Conservation (phyloP, 2,113 vertebrate genomes). For the Tragulus kanchil region DNA sequence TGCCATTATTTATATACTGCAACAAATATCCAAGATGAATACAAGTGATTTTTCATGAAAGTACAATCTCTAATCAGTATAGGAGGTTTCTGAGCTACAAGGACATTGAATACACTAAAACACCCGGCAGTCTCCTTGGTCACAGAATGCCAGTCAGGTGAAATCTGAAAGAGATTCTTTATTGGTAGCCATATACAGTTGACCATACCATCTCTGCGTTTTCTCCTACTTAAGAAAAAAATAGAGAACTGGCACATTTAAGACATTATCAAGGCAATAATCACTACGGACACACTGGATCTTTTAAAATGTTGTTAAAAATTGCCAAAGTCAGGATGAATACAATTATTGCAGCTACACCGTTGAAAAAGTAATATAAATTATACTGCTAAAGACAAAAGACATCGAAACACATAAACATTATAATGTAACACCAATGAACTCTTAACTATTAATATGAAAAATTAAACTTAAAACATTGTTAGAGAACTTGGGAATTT, state of each 20-base stretch:
- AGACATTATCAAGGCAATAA: conserved; percentile 71
- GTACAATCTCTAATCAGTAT: conserved; percentile 66
- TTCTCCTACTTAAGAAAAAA: conserved; percentile 70
- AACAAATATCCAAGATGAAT: conserved; percentile 63
- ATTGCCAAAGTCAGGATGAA: conserved; percentile 88
- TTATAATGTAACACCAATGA: conserved; percentile 87
- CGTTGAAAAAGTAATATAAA: conserved; percentile 93
- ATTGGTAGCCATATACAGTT: conserved; percentile 65
- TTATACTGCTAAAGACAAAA: conserved; percentile 89
- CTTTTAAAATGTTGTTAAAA: conserved; percentile 90
- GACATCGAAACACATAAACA: conserved; percentile 88
- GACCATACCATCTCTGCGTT: conserved; percentile 51
- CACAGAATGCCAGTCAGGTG: conserved; percentile 53
- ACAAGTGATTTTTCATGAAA: conserved; percentile 68
- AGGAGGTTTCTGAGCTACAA: conserved; percentile 42
- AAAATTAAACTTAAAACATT: conserved; percentile 89
- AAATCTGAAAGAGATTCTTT: conserved; percentile 73
- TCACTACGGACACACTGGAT: conserved; percentile 79
- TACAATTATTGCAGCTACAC: conserved; percentile 91
- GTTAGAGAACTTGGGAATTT: conserved; percentile 85
- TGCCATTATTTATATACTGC: conserved; percentile 40
- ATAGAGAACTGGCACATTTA: conserved; percentile 74
- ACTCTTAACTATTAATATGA: conserved; percentile 85
- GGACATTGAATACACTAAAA: conserved; percentile 63
- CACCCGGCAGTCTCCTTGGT: conserved; percentile 36